Percentiles rank a stretch among this genome's conserved stretches.
These are phyloP conservation scores for Zonitis immaculata DNA, from an alignment of 2,888 invertebrate species.

Conservation along the genomic window DNA sequence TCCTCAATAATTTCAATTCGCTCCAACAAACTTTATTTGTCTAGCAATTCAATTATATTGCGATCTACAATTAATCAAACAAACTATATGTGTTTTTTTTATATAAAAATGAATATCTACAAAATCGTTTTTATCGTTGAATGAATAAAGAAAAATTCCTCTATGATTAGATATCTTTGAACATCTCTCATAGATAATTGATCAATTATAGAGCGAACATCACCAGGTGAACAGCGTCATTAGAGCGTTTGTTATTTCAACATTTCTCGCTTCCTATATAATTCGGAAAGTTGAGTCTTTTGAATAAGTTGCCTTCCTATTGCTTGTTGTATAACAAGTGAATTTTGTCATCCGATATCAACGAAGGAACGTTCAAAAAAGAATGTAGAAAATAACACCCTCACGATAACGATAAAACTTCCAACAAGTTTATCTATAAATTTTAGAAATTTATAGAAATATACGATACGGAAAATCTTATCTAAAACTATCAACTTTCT, in stretches of 20 bases:
- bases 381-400: background rate
- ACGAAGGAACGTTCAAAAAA: background rate
- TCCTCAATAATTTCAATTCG: background rate
- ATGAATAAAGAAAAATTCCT: conserved; percentile 13
- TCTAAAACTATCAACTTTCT: background rate
- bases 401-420: background rate
- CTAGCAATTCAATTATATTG: conserved; percentile 2
- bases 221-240: background rate
- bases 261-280: background rate
- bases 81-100: background rate
- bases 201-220: background rate
- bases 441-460: conserved; percentile 1
- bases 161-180: conserved; percentile 5
- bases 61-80: no score
- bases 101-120: background rate
- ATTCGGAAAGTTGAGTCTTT: background rate
- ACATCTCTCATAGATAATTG: conserved; percentile 11
- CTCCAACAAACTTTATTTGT: background rate
- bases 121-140: background rate
- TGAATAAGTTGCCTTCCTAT: conserved; percentile 1
- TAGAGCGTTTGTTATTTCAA: background rate
- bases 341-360: background rate
- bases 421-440: conserved; percentile 2
- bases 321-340: background rate
- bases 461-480: background rate